Conservation (phyloP, 2,888 invertebrate genomes). For the Hipparchia semele region DNA sequence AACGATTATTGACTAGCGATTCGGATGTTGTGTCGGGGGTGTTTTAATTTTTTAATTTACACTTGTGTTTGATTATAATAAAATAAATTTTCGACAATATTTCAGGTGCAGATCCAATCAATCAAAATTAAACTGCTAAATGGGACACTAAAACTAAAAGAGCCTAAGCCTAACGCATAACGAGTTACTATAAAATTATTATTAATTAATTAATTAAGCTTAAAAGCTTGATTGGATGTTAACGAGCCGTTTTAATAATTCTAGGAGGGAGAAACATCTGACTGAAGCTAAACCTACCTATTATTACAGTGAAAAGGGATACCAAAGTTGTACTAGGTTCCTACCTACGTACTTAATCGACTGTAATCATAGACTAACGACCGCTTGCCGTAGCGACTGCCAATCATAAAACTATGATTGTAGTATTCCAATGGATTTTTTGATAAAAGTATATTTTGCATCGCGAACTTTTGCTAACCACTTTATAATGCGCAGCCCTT, state of each 20-base stretch:
- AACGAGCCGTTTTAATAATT: not conserved
- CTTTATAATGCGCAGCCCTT: slow-evolving; percentile 37
- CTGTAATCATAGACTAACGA: no score
- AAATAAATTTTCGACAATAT: no score
- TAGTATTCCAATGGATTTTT: not conserved
- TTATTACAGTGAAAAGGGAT: not conserved
- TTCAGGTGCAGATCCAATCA: no score
- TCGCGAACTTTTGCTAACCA: not conserved
- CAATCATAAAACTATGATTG: no score
- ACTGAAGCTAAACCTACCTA: slow-evolving; percentile 3
- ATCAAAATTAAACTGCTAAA: no score
- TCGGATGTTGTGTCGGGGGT: no score
- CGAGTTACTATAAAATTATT: not conserved
- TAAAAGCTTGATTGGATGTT: not conserved
- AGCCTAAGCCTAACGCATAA: not conserved
- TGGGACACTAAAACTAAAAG: not conserved
- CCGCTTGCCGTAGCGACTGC: no score
- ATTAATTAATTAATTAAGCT: no score
- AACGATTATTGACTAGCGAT: no score
- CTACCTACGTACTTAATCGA: not conserved
- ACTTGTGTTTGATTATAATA: no score
- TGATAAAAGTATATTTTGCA: slow-evolving; percentile 2
- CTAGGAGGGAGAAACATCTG: not conserved
- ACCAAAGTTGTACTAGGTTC: not conserved
- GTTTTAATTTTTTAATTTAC: no score